These are phyloP conservation scores for Pseudorhiza aurosa DNA, from an alignment of 30 jellyfish, hydroid and myxozoan genomes.

Conservation along the genomic window DNA sequence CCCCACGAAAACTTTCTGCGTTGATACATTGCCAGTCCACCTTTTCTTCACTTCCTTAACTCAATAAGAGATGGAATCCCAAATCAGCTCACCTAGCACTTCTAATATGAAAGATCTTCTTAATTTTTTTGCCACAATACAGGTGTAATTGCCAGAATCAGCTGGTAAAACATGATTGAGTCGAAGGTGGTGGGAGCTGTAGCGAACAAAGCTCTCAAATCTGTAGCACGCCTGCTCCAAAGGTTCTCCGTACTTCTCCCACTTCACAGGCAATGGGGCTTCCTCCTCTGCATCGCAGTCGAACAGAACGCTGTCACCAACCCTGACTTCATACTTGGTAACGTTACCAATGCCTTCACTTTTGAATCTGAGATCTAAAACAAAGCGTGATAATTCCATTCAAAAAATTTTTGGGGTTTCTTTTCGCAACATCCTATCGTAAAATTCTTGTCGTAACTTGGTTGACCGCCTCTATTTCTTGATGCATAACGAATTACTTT, in stretches of 20 bases:
- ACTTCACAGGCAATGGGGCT: not conserved
- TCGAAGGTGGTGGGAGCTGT: not conserved
- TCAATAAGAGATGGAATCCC: too few relatives aligned
- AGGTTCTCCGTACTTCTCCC: slow-evolving; percentile 38
- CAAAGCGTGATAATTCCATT: too few relatives aligned
- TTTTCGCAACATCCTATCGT: too few relatives aligned
- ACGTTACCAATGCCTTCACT: not conserved
- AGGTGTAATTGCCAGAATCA: slow-evolving; percentile 37
- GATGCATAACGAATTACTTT: too few relatives aligned
- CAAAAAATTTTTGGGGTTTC: too few relatives aligned
- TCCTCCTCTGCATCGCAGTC: slow-evolving; percentile 34
- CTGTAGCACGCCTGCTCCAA: slow-evolving; percentile 30
- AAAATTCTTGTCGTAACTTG: too few relatives aligned
- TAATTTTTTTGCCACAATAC: slow-evolving; percentile 11
- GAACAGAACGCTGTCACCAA: slow-evolving; percentile 4
- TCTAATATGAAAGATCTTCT: not conserved
- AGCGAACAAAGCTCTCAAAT: not conserved
- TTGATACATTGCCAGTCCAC: too few relatives aligned
- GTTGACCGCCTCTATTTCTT: too few relatives aligned
- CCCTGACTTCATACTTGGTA: not conserved
- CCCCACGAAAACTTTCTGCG: too few relatives aligned
- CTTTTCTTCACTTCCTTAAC: too few relatives aligned
- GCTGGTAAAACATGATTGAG: slow-evolving; percentile 1
- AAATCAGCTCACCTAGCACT: slow-evolving; percentile 47
- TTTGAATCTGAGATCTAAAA: slow-evolving; percentile 24